phyloP scores from a whole-genome alignment of 2,888 invertebrate species.

The Noctua comes region DNA sequence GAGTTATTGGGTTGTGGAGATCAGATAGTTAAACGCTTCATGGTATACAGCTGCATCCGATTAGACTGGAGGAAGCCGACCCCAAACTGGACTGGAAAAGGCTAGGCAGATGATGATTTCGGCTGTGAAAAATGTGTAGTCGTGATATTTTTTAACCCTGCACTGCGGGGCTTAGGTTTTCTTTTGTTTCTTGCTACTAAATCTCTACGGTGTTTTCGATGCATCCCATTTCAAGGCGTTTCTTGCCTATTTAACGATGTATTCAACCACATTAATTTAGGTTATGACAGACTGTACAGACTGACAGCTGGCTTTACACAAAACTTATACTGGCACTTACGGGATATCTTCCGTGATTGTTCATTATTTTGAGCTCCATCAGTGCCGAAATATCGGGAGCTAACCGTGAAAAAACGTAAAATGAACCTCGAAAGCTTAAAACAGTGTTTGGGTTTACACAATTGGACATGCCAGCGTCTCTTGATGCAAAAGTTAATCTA shows the following conservation, averaged over 20 bases:
- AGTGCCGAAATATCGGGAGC: no score
- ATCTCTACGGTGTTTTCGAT: background rate
- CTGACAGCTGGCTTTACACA: no score
- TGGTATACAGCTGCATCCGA: background rate
- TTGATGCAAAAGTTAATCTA: background rate
- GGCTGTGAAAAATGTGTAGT: background rate
- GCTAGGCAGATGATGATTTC: background rate
- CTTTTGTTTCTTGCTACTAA: background rate
- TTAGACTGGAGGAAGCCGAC: background rate
- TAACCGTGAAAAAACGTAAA: no score
- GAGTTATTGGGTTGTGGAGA: background rate
- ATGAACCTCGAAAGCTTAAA: no score
- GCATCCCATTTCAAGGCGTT: background rate
- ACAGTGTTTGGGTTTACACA: no score
- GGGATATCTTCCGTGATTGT: no score
- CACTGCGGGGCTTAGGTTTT: background rate
- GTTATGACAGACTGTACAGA: background rate
- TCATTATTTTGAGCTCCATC: no score
- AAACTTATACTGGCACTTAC: no score
- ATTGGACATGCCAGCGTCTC: background rate
- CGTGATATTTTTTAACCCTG: background rate
- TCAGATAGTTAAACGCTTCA: background rate
- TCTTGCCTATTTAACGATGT: background rate
- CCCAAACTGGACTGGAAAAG: background rate
- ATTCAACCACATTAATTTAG: background rate